These are phyloP conservation scores for Atherix ibis DNA, from an alignment of 2,888 invertebrate genomes.

Conservation along the genomic window DNA sequence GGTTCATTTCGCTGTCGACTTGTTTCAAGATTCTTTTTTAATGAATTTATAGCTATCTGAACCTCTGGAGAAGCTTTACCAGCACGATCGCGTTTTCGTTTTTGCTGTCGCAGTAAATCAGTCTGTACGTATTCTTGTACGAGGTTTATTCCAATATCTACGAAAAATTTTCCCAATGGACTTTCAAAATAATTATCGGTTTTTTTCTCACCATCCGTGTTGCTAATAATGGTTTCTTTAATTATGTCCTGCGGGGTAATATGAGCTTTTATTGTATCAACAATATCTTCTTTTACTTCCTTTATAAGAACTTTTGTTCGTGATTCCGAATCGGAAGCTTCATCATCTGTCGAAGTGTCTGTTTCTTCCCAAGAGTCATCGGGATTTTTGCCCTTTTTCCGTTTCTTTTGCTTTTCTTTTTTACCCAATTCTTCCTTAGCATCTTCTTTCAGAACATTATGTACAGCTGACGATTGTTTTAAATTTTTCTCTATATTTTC, in stretches of 20 bases:
- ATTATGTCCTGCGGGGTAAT: constrained; percentile 32
- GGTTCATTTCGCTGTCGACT: constrained; percentile 75
- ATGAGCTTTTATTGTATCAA: constrained; percentile 36
- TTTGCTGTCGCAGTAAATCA: constrained; percentile 78
- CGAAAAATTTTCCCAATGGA: constrained; percentile 78
- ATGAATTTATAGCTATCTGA: constrained; percentile 62
- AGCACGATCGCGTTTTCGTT: constrained; percentile 54
- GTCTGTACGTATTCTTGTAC: constrained; percentile 88
- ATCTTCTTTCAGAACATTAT: constrained; percentile 20
- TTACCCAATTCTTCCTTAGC: constrained; percentile 12
- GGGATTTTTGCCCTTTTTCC: constrained; percentile 27
- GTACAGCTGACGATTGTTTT: constrained; percentile 8
- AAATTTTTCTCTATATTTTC: constrained; percentile 31
- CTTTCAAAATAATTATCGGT: constrained; percentile 59
- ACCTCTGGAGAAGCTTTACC: constrained; percentile 42
- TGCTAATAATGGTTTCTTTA: constrained; percentile 17
- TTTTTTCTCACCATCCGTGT: constrained; percentile 14
- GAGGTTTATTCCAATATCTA: constrained; percentile 77
- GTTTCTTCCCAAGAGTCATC: constrained; percentile 45
- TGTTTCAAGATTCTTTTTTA: constrained; percentile 70
- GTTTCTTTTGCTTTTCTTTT: constrained; percentile 19
- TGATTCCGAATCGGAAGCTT: constrained; percentile 32
- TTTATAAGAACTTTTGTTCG: constrained; percentile 36
- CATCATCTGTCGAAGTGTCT: constrained; percentile 35
- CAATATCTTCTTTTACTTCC: constrained; percentile 39